These are phyloP conservation scores for Acromyrmex charruanus DNA, from an alignment of 1,140 invertebrate genomes.

Conservation along the genomic window DNA sequence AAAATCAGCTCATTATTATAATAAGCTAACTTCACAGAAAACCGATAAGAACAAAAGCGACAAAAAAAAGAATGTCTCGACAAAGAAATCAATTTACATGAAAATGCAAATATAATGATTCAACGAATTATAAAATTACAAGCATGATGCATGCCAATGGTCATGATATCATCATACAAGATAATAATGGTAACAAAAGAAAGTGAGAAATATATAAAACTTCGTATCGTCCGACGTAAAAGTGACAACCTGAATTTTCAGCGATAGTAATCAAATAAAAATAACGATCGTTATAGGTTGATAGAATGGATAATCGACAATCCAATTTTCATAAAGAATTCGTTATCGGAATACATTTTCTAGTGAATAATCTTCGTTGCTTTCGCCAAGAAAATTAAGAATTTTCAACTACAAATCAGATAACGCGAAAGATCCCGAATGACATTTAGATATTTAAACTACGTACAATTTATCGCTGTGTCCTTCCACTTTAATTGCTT, in stretches of 20 bases:
- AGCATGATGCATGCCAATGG: not conserved
- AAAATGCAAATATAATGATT: constrained; percentile 14
- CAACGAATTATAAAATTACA: constrained; percentile 8
- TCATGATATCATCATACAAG: not conserved
- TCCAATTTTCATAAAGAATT: constrained; percentile 62
- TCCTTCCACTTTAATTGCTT: constrained; percentile 31
- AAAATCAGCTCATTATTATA: constrained; percentile 3
- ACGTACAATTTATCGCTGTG: constrained; percentile 3
- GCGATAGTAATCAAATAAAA: constrained; percentile 62
- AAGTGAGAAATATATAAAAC: not conserved
- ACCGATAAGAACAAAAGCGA: not conserved
- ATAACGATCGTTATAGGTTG: constrained; percentile 18
- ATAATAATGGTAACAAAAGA: not conserved
- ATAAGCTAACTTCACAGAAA: not conserved
- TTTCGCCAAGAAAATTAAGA: not conserved
- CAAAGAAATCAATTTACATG: constrained; percentile 1
- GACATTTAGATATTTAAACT: constrained; percentile 1
- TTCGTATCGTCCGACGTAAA: constrained; percentile 27
- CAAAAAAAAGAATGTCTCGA: not conserved
- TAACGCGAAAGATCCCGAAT: constrained; percentile 11
- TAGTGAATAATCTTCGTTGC: constrained; percentile 54
- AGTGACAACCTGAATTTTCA: constrained; percentile 56
- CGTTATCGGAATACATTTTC: constrained; percentile 31
- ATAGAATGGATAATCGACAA: constrained; percentile 59
- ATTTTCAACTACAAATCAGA: not conserved